Percentiles rank a stretch among this genome's conserved stretches.
Evolutionary conservation across 2,888 invertebrate genomes (phyloP).

Genomic region (Clostera curtula): DNA sequence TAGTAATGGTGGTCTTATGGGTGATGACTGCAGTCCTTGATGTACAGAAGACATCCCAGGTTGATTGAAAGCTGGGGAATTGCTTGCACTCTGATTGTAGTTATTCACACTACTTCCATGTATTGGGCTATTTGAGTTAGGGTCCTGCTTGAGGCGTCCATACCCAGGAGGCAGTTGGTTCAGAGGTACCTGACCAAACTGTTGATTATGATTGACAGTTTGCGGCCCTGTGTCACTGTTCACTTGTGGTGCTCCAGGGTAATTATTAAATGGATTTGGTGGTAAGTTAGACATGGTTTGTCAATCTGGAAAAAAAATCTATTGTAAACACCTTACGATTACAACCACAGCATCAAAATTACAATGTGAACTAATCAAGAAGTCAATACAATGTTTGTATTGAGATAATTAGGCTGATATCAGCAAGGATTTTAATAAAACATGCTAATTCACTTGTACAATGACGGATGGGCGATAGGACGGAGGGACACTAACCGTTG

Average conservation of each 20-base stretch:
- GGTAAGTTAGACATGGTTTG: constrained; percentile 65
- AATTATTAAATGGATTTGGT: constrained; percentile 54
- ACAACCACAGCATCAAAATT: no score
- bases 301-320: constrained; percentile 60
- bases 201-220: constrained; percentile 37
- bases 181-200: constrained; percentile 41
- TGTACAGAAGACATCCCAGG: constrained; percentile 40
- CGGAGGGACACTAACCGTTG: constrained; percentile 44
- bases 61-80: constrained; percentile 63
- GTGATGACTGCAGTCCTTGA: constrained; percentile 42
- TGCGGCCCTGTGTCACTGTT: constrained; percentile 41
- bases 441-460: constrained; percentile 59
- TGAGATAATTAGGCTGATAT: constrained; percentile 43
- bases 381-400: constrained; percentile 40
- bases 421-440: constrained; percentile 50
- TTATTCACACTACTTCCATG: constrained; percentile 44
- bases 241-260: constrained; percentile 38
- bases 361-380: no score
- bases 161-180: constrained; percentile 49
- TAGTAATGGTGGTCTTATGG: constrained; percentile 31
- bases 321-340: no score
- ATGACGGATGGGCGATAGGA: constrained; percentile 53
- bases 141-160: constrained; percentile 47
- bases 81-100: constrained; percentile 53
- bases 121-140: constrained; percentile 53